Evolutionary conservation across 2,113 vertebrate genomes (phyloP), one percentile per base, ranked within the genome.

Genomic region (Labeo rohita): DNA sequence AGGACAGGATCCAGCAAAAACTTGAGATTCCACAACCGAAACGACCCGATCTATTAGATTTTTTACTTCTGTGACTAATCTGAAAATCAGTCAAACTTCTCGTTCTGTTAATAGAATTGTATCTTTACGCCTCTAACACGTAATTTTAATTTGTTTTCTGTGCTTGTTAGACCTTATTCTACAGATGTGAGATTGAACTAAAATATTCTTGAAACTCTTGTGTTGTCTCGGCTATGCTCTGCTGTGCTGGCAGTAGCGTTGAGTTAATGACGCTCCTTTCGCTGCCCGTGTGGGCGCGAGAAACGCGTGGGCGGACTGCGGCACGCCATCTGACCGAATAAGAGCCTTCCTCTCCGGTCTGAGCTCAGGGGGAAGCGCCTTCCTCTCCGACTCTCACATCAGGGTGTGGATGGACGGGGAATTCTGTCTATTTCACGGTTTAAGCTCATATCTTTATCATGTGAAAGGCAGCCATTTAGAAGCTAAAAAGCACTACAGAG

Each of bases 251-350:
- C 93, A 94, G 92, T 91, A 93, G 92, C 92, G 92, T 93, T 92
- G 93, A 95, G 95, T 93, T 94, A 92, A 93, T 94, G 94, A 92
- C 93, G 94, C 93, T 90, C 94, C 93, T 94, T 94, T 93, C 90
- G 92, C 94, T 93, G 93, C 90, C 86, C 93, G 95, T 94, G 95
- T 95, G 95, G 95, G 95, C 92, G 94, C 93, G 92, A 95, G 94
- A 95, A 95, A 95, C 91, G 91, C 91, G 95, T 94, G 95, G 95
- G 95, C 92, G 95, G 95, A 94, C 92, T 94, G 94, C 94, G 95
- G 94, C 94, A 93, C 94, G 94, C 95, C 94, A 95, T 95, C 94
- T 95, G 94, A 95, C 94, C 95, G 94, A 96, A 96, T 94, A 95
- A 95, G 93, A 95, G 94, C 92, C 92, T 95, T 95, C 95, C 94